These are phyloP conservation scores for Pecten maximus DNA, from an alignment of 2,888 invertebrate species.

Conservation along the genomic window DNA sequence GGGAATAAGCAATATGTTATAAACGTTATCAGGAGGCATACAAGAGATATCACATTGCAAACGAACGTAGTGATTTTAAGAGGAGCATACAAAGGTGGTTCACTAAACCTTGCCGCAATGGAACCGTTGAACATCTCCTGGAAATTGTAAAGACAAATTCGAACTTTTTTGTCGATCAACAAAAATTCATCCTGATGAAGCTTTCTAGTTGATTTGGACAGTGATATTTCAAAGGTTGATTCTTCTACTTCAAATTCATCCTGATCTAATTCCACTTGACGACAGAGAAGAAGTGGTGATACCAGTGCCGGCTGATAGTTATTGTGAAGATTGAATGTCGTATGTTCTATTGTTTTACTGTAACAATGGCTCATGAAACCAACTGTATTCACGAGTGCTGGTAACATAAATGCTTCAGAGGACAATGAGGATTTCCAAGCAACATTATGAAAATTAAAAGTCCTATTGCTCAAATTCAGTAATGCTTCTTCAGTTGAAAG, in stretches of 20 bases:
- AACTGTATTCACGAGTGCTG: not conserved
- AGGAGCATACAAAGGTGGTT: not conserved
- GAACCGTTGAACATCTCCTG: no score
- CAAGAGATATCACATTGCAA: conserved; percentile 56
- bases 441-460: no score
- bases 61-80: conserved; percentile 43
- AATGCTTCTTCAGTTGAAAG: no score
- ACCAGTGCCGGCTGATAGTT: not conserved
- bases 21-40: conserved; percentile 59
- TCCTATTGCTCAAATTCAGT: no score
- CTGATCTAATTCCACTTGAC: not conserved
- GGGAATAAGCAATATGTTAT: conserved; percentile 61
- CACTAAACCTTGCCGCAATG: not conserved
- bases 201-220: not conserved
- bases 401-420: no score
- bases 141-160: conserved; percentile 35
- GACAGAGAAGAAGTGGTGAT: conserved; percentile 16
- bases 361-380: no score
- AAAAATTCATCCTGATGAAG: not conserved
- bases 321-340: no score
- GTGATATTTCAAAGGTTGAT: not conserved
- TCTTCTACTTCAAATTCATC: conserved; percentile 35
- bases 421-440: no score
- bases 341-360: no score
- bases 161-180: conserved; percentile 15